Percentiles rank a stretch among this genome's conserved stretches.
These are phyloP conservation scores for Paedocypris micromegethes DNA, from an alignment of 2,797 vertebrate genomes.

Conservation along the genomic window DNA sequence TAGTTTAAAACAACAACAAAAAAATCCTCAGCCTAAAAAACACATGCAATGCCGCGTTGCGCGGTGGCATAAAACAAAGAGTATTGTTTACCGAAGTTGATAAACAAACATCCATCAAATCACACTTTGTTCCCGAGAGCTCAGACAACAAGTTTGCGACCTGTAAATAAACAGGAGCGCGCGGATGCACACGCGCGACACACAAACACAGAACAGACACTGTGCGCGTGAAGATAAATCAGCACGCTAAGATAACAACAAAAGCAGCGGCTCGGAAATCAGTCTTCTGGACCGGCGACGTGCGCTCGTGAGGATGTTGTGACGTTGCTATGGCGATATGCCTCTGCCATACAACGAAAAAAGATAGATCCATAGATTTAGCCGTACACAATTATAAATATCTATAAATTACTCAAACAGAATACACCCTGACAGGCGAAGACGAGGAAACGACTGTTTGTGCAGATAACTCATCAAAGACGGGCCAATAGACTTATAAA, in stretches of 20 bases:
- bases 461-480: background rate
- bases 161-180: constrained; percentile 16
- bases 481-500: too few species aligned
- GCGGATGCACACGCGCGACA: background rate
- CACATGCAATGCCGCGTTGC: constrained; percentile 7
- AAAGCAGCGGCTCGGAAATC: too few species aligned
- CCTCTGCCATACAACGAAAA: constrained; percentile 40
- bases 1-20: constrained; percentile 8
- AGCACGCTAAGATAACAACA: too few species aligned
- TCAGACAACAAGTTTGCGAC: constrained; percentile 37
- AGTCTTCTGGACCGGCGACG: constrained; percentile 2
- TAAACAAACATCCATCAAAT: constrained; percentile 48
- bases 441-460: background rate
- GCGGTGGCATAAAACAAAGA: constrained; percentile 37
- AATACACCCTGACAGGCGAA: background rate
- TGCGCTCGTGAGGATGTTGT: constrained; percentile 35
- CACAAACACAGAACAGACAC: constrained; percentile 2
- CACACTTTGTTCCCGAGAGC: constrained; percentile 38
- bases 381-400: background rate
- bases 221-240: constrained; percentile 14
- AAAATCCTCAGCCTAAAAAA: background rate
- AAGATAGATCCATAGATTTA: constrained; percentile 22
- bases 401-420: background rate
- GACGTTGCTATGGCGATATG: constrained; percentile 46
- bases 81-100: constrained; percentile 44